Base-by-base conservation (phyloP, 2,888 invertebrate species). In the Andrena minutula region DNA sequence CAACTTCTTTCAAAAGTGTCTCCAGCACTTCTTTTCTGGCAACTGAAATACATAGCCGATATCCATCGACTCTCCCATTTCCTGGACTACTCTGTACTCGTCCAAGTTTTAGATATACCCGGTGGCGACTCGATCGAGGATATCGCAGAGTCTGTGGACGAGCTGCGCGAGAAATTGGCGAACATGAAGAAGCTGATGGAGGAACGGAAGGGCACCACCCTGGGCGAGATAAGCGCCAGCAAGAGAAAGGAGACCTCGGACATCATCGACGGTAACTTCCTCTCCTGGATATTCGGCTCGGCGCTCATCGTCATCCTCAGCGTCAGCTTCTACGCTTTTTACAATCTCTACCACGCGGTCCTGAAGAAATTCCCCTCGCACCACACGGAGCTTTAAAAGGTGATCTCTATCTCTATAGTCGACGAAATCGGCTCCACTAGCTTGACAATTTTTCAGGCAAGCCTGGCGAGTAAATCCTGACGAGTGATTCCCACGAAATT, bases 311-410 rank as follows among this genome's bases (percentile, higher is more conserved):
- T 97, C 60, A 98, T 98, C 76, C 93, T 98, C 8, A 96, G 96
- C 88, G 98, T 98, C 56, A 97, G 97, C 71, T 95, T 97, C 0
- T 98, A 98, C 91, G 98, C 98, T 0, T 98, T 98, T 92, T 97
- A 97, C 89, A 97, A 97, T 93, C 95, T 98, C 0, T 97, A 97
- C 91, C 95, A 96, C 89, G 97, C 97, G 20, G 97, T 98, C 69
- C 93, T 97, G 47, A 98, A 97, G 94, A 97, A 97, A 93, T 98
- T 98, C 90, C 97, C 97, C 0, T 96, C 97, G 0, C 95, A 95
- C 65, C 97, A 98, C 91, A 97, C 97, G 47, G 98, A 98, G 94
- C 94, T 98, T 91, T 98, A 96, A 96, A 83, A 23, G 41, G 41
- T 12, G 10, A 23, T 30, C 28, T n/a, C 7, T n/a, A n/a, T n/a